phyloP scores from a whole-genome alignment of 2,113 vertebrate species.

The Ivindomyrus marchei region DNA sequence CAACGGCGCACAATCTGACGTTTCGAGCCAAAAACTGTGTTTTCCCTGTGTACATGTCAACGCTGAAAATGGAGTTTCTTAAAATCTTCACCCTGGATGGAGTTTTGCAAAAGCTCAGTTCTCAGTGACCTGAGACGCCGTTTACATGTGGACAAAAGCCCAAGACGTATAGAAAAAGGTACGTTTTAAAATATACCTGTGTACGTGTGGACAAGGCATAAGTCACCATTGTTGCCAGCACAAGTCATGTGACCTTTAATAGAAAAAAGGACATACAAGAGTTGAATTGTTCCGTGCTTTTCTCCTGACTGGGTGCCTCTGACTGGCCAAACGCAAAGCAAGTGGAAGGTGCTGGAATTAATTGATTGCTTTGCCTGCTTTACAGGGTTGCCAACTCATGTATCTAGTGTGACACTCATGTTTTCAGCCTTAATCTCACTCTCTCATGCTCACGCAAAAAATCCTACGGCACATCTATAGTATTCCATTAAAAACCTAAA shows the following conservation, averaged over 20 bases:
- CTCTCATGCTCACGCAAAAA: neutral
- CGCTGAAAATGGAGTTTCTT: too few species aligned
- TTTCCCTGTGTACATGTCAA: too few species aligned
- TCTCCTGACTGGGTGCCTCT: neutral
- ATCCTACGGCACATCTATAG: neutral
- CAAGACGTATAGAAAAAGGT: too few species aligned
- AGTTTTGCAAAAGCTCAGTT: too few species aligned
- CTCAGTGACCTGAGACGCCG: too few species aligned
- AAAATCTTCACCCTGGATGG: too few species aligned
- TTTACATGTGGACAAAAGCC: too few species aligned
- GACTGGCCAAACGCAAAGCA: neutral
- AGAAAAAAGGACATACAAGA: neutral
- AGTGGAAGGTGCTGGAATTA: neutral
- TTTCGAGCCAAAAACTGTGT: too few species aligned
- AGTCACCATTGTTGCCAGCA: neutral
- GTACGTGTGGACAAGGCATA: too few species aligned
- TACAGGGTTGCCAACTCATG: neutral
- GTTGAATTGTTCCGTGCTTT: neutral
- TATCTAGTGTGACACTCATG: neutral
- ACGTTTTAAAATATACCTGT: too few species aligned
- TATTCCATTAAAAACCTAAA: neutral
- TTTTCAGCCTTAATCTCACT: neutral
- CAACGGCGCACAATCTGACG: too few species aligned
- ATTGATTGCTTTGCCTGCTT: neutral
- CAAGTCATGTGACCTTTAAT: neutral